Evolutionary conservation across 2,113 vertebrate species (phyloP).

Genomic region (Saccopteryx bilineata): DNA sequence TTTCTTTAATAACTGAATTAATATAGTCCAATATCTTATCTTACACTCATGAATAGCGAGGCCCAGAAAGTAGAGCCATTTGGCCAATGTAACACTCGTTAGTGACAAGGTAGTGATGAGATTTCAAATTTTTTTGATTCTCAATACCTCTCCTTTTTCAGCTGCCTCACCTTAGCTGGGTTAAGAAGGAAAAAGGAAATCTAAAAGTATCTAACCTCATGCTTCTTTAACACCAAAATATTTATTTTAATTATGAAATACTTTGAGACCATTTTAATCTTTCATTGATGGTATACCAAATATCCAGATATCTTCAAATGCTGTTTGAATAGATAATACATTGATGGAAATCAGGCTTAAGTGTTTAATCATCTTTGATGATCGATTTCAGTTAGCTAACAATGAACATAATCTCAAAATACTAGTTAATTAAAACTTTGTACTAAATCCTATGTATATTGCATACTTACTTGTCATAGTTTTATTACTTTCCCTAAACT

Average conservation of each 20-base stretch:
- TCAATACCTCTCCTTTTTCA: not conserved
- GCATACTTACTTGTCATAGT: conserved; percentile 50
- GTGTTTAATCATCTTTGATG: conserved; percentile 28
- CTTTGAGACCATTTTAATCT: not conserved
- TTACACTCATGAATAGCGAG: not conserved
- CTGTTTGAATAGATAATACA: not conserved
- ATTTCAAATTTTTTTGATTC: not conserved
- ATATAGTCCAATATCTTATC: not conserved
- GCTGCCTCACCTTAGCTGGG: not conserved
- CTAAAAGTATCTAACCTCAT: not conserved
- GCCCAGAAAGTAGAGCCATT: not conserved
- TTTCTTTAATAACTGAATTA: not conserved
- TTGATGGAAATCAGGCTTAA: conserved; percentile 53
- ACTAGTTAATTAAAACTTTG: conserved; percentile 78
- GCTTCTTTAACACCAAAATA: not conserved
- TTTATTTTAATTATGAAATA: not conserved
- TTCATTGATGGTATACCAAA: not conserved
- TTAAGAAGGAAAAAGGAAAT: not conserved
- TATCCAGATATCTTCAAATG: conserved; percentile 22
- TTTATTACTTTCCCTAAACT: not conserved
- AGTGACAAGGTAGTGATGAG: not conserved
- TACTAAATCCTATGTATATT: conserved; percentile 80
- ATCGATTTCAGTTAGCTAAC: conserved; percentile 42
- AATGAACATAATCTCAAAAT: conserved; percentile 64
- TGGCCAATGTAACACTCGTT: not conserved